Conservation (phyloP, 2,113 vertebrate species). For the Pituophis catenifer region DNA sequence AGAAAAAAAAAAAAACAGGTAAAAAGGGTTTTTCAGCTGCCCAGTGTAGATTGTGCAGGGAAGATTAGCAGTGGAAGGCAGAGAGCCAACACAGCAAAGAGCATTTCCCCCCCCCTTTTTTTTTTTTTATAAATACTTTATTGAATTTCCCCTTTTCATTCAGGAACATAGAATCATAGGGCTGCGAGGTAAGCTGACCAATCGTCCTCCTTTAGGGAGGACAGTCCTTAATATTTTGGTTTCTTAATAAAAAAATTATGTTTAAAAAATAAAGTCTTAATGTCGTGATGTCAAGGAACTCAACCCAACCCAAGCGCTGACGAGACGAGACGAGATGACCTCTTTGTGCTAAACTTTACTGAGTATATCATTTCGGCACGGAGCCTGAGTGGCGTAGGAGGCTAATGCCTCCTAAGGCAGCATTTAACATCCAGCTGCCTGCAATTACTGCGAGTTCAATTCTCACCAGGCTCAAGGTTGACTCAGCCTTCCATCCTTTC, state of each 20-base stretch:
- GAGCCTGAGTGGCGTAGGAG: too few species aligned
- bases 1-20: not conserved
- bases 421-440: too few species aligned
- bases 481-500: too few species aligned
- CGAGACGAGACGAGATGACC: accelerated
- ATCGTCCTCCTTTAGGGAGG: too few species aligned
- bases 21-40: not conserved
- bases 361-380: too few species aligned
- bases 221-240: slow-evolving; percentile 35
- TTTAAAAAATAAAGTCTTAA: not conserved
- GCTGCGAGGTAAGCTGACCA: not conserved
- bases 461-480: too few species aligned
- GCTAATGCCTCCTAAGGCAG: too few species aligned
- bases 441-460: too few species aligned
- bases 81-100: not conserved
- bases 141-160: not conserved
- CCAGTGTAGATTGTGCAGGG: not conserved
- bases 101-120: not conserved
- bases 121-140: too few species aligned
- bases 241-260: slow-evolving; percentile 49
- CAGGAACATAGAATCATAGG: not conserved
- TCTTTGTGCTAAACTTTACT: too few species aligned
- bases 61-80: not conserved
- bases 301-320: too few species aligned
- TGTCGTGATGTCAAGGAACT: not conserved